Evolutionary conservation across 2,113 vertebrate species (phyloP).

Genomic region (Lepisosteus oculatus): DNA sequence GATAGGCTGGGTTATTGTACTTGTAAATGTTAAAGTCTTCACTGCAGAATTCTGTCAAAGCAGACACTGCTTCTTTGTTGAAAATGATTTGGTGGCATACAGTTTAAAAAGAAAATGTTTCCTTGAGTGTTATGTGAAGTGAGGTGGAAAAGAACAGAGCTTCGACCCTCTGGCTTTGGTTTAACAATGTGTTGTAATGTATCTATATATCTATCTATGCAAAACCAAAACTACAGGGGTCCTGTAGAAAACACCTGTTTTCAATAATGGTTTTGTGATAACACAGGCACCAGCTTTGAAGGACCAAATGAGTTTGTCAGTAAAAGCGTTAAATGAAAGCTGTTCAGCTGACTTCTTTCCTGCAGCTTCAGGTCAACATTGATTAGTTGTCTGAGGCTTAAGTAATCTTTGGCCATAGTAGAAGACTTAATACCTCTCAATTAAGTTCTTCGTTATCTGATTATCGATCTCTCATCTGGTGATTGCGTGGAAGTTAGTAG

Average conservation of each 20-base stretch:
- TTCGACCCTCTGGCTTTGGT: no score
- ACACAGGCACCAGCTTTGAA: not conserved
- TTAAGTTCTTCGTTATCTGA: slow-evolving; percentile 11
- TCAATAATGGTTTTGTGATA: not conserved
- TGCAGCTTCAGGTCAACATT: not conserved
- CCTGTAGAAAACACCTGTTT: not conserved
- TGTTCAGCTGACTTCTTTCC: not conserved
- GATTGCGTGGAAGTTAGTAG: not conserved
- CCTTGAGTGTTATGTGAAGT: no score
- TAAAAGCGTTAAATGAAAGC: not conserved
- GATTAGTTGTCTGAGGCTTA: not conserved
- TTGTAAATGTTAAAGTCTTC: no score
- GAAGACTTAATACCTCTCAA: slow-evolving; percentile 11
- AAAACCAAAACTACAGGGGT: no score
- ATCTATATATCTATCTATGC: no score
- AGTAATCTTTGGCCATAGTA: not conserved
- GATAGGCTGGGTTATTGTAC: not conserved
- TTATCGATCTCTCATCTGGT: not conserved
- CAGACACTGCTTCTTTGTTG: no score
- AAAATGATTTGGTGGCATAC: no score
- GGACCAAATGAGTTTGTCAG: not conserved
- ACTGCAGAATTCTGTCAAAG: no score
- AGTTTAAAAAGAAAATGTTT: no score
- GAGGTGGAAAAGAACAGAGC: no score
- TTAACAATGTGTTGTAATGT: no score